A percentile compares a stretch with the other conserved stretches of the same genome.
phyloP scores from a whole-genome alignment of 1,140 invertebrate genomes.

The Stenopsyche tienmushanensis region DNA sequence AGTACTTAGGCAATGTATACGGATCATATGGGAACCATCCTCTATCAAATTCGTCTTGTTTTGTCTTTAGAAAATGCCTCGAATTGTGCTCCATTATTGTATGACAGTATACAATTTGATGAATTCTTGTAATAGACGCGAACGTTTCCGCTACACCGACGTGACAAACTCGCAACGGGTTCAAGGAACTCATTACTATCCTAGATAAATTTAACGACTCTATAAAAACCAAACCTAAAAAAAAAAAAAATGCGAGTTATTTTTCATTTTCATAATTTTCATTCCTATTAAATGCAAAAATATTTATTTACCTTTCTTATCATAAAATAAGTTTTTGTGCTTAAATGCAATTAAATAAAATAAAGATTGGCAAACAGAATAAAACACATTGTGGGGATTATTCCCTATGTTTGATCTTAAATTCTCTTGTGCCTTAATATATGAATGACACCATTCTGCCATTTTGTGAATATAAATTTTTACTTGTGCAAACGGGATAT shows the following conservation, averaged over 20 bases:
- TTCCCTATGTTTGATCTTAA: slow-evolving; percentile 45
- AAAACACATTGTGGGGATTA: slow-evolving; percentile 81
- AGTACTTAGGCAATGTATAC: slow-evolving; percentile 50
- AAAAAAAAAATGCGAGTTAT: slow-evolving; percentile 31
- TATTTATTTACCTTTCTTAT: slow-evolving; percentile 64
- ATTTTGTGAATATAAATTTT: slow-evolving; percentile 49
- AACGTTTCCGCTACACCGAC: slow-evolving; percentile 79
- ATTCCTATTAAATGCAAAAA: slow-evolving; percentile 9
- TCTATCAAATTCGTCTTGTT: slow-evolving; percentile 39
- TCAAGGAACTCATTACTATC: slow-evolving; percentile 79
- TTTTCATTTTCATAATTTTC: background rate
- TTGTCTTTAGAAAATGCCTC: slow-evolving; percentile 62
- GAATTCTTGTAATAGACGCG: slow-evolving; percentile 77
- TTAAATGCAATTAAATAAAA: slow-evolving; percentile 90
- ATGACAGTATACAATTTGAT: slow-evolving; percentile 91
- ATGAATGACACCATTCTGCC: slow-evolving; percentile 55
- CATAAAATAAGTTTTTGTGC: slow-evolving; percentile 77
- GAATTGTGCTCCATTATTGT: slow-evolving; percentile 85
- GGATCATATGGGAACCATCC: slow-evolving; percentile 57
- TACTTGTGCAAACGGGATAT: slow-evolving; percentile 48
- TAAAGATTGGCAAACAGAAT: slow-evolving; percentile 84
- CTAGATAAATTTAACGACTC: slow-evolving; percentile 79
- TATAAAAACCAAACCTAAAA: slow-evolving; percentile 75
- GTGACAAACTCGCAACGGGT: slow-evolving; percentile 80
- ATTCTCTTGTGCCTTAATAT: slow-evolving; percentile 51